Evolutionary conservation across 2,113 vertebrate species (phyloP), one percentile per base, ranked within the genome.

Genomic region (Trogon melanurus): DNA sequence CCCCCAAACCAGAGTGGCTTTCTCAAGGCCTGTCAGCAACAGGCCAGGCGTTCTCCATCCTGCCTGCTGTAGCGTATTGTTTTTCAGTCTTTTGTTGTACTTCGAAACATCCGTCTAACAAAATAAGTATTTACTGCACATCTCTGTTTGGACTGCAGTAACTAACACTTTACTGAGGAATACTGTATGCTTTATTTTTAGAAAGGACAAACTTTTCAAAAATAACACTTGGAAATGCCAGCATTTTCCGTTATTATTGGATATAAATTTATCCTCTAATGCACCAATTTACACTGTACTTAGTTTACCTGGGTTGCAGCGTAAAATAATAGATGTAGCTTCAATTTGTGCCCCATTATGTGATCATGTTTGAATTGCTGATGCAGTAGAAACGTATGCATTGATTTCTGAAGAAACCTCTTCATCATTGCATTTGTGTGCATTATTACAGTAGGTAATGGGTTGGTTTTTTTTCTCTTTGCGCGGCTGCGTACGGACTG

Each of bases 261-360:
- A 69, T 93, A 95, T 75, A 95, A 95, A 94, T 97, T 93, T 96
- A 93, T 95, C 57, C 70, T 92, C 84, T 96, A 95, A 97, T 96
- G 92, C 80, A 91, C 70, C 88, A 88, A 85, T 97, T 97, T 96
- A 92, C 64, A 79, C 82, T 96, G 11, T 91, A 83, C 88, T 96
- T 96, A 95, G 93, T 95, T 97, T 96, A 94, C 66, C 62, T 88
- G 57, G 82, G 72, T 89, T 97, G 91, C 64, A 93, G 94, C 25
- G 6, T 96, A 88, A 97, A 97, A 97, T 96, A 97, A 95, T 92
- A 97, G 87, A 65, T 97, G 71, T 81, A 96, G 95, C 95, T 97
- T 91, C 92, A 88, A 75, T 97, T 95, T 96, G 85, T 92, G 81
- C 95, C 90, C 93, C 95, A 90, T 95, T 97, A 94, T 96, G 87